These are phyloP conservation scores for Oligia strigilis DNA, from an alignment of 2,888 invertebrate genomes.

Conservation along the genomic window DNA sequence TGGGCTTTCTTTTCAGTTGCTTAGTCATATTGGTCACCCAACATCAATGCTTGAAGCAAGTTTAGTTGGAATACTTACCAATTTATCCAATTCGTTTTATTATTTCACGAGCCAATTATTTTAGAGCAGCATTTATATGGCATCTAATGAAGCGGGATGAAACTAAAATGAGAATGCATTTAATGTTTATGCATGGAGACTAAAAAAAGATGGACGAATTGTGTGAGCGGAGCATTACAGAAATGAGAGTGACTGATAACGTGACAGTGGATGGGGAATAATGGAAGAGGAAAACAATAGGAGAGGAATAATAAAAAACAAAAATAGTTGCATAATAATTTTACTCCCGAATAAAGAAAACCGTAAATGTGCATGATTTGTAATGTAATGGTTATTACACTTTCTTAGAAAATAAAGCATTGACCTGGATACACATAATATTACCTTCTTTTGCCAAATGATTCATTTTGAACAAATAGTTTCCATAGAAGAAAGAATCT, in stretches of 20 bases:
- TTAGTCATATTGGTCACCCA: background rate
- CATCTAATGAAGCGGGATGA: background rate
- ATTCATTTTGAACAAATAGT: slow-evolving; percentile 51
- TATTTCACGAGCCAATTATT: background rate
- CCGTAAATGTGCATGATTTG: background rate
- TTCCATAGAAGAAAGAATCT: slow-evolving; percentile 59
- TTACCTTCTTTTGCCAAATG: slow-evolving; percentile 54
- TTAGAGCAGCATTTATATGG: background rate
- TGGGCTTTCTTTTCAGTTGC: background rate
- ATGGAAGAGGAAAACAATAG: too few species aligned
- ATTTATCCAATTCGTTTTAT: background rate
- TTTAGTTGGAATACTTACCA: background rate
- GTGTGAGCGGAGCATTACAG: background rate
- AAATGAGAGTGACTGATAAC: background rate
- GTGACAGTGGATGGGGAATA: too few species aligned
- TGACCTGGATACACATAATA: slow-evolving; percentile 39
- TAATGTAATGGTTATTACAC: background rate
- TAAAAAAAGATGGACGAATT: background rate
- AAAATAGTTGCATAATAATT: background rate
- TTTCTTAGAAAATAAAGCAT: slow-evolving; percentile 48
- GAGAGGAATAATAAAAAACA: background rate
- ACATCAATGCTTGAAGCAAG: background rate
- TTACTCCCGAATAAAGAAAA: background rate
- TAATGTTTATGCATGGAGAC: background rate
- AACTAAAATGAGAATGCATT: background rate